Conservation (phyloP, 2,888 invertebrate genomes). For the Drosophila phalerata region DNA sequence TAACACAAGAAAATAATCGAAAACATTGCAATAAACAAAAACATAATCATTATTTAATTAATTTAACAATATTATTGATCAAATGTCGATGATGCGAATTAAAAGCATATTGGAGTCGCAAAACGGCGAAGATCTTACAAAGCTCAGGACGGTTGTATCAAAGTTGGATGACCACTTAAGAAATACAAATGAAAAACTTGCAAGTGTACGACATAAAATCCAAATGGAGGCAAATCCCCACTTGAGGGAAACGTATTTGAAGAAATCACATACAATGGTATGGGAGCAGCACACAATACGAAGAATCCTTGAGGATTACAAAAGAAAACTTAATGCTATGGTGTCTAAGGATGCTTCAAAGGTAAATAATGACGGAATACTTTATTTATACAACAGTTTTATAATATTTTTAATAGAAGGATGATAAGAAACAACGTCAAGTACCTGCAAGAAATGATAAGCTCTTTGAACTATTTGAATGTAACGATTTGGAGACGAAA, state of each 20-base stretch:
- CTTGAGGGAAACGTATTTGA: conserved; percentile 8
- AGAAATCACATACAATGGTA: conserved; percentile 31
- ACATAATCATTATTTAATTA: not conserved
- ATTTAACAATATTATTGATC: conserved; percentile 3
- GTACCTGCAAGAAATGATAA: conserved; percentile 31
- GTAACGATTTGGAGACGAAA: conserved; percentile 13
- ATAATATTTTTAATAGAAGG: conserved; percentile 6
- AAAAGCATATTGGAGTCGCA: conserved; percentile 2
- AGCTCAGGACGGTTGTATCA: conserved; percentile 5
- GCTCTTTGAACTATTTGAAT: conserved; percentile 42
- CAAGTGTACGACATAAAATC: conserved; percentile 12
- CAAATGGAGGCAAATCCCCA: conserved; percentile 17
- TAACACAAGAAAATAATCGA: conserved; percentile 36
- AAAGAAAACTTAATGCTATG: conserved; percentile 13
- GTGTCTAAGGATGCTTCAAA: not conserved
- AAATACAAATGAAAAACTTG: conserved; percentile 41
- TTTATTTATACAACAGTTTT: not conserved
- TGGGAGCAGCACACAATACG: conserved; percentile 34
- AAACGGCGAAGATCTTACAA: conserved; percentile 6
- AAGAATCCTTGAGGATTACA: conserved; percentile 29
- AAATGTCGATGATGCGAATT: conserved; percentile 13
- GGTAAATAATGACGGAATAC: conserved; percentile 1
- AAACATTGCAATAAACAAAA: conserved; percentile 6
- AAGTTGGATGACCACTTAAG: conserved; percentile 25
- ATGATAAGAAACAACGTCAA: not conserved